Percentiles rank a stretch among this genome's conserved stretches.
Evolutionary conservation across 2,113 vertebrate genomes (phyloP).

Genomic region (Pollimyrus isidori): DNA sequence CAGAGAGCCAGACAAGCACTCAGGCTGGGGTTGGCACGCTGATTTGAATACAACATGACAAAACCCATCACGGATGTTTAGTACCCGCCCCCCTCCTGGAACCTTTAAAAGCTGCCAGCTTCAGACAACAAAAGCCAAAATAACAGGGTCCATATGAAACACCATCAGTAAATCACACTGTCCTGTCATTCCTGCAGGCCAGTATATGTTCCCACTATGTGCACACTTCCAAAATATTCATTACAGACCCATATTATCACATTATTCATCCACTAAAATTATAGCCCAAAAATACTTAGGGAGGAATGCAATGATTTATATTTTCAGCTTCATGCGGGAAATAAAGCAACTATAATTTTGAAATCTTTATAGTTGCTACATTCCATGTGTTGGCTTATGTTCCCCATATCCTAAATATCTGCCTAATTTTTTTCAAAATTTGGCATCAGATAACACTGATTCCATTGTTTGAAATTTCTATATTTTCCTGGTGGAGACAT

Average conservation of each 20-base stretch:
- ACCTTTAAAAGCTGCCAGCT: neutral
- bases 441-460: neutral
- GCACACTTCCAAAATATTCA: neutral
- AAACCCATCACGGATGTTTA: neutral
- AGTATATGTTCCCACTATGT: neutral
- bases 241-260: neutral
- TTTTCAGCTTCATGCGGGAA: constrained; percentile 3
- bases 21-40: neutral
- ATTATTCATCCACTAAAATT: constrained; percentile 6
- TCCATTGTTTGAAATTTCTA: neutral
- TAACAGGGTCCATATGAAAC: constrained; percentile 2
- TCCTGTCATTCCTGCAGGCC: neutral
- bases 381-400: neutral
- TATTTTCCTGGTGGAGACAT: neutral
- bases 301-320: constrained; percentile 9
- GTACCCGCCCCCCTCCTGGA: neutral
- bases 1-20: neutral
- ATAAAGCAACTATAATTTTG: neutral
- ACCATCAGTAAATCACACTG: constrained; percentile 6
- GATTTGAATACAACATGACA: neutral
- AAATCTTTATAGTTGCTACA: neutral
- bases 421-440: neutral
- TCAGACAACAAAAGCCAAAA: constrained; percentile 8
- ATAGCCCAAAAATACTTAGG: constrained; percentile 7
- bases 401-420: neutral